These are phyloP conservation scores for Bibio marci DNA, from an alignment of 2,888 invertebrate genomes.

Conservation along the genomic window DNA sequence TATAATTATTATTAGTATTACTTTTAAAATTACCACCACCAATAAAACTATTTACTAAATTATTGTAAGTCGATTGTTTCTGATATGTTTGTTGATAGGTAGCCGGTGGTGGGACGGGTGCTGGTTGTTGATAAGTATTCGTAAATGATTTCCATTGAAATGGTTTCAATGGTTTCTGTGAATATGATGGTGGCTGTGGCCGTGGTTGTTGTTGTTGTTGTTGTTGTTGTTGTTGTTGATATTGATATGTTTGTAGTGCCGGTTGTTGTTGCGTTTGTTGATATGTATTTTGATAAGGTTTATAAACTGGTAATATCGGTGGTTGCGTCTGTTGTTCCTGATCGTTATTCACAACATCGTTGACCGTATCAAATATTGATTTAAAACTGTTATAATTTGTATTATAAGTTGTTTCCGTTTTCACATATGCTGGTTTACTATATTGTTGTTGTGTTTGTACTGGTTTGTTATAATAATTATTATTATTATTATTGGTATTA, in stretches of 20 bases:
- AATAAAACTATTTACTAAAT: no score
- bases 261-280: slow-evolving; percentile 20
- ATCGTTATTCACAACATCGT: neutral
- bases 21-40: no score
- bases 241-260: slow-evolving; percentile 13
- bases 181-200: slow-evolving; percentile 37
- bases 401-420: neutral
- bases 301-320: neutral
- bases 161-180: slow-evolving; percentile 17
- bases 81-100: neutral
- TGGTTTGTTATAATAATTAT: neutral
- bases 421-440: neutral
- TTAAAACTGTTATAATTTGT: neutral
- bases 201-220: slow-evolving; percentile 33
- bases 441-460: no score
- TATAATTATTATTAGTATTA: no score
- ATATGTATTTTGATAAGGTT: slow-evolving; percentile 2
- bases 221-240: slow-evolving; percentile 35
- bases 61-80: no score
- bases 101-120: neutral
- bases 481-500: neutral
- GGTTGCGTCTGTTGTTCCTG: slow-evolving; percentile 2
- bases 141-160: no score
- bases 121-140: slow-evolving; percentile 2
- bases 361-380: neutral